Evolutionary conservation across 53 echinoderm and acorn worm species (phyloP).

Genomic region (Holothuria leucospilota): DNA sequence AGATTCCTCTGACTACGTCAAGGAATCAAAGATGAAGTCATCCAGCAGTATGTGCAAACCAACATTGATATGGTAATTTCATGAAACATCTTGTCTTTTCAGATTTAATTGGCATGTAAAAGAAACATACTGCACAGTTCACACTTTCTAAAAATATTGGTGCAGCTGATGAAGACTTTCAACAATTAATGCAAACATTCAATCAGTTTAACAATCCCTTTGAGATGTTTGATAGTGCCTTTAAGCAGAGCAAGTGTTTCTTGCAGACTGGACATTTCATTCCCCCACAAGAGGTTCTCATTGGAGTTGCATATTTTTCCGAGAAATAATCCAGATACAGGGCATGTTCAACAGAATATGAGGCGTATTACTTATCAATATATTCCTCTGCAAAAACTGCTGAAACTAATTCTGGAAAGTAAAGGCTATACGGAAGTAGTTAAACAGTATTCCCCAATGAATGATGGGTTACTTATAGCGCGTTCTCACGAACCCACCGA

Average conservation of each 20-base stretch:
- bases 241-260: constrained; percentile 50
- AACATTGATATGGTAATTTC: neutral
- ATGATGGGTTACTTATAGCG: neutral
- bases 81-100: neutral
- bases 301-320: constrained; percentile 51
- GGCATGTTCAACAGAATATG: constrained; percentile 46
- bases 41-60: too few relatives aligned
- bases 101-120: neutral
- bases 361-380: constrained; percentile 57
- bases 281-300: constrained; percentile 34
- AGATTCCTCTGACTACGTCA: too few relatives aligned
- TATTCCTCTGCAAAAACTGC: constrained; percentile 43
- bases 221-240: constrained; percentile 36
- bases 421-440: neutral
- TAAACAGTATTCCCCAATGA: neutral
- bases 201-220: constrained; percentile 33
- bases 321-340: constrained; percentile 54
- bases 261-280: constrained; percentile 40
- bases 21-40: too few relatives aligned
- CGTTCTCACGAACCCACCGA: too few relatives aligned
- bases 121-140: neutral
- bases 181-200: neutral
- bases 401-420: constrained; percentile 43
- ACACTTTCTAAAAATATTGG: neutral
- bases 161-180: neutral